phyloP scores from a whole-genome alignment of 1,140 invertebrate genomes.

The Zophobas morio region DNA sequence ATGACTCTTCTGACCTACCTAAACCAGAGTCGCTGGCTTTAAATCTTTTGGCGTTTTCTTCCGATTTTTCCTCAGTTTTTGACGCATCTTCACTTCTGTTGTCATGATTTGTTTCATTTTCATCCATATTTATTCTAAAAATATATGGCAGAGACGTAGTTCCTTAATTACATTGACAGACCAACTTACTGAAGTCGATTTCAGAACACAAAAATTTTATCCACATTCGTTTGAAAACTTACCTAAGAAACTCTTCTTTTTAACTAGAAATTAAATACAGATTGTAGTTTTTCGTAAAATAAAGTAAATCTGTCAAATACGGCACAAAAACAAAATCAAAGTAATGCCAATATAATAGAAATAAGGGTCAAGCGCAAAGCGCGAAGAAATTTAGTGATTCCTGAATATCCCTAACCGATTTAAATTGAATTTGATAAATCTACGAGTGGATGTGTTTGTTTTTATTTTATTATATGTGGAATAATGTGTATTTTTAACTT shows the following conservation, averaged over 20 bases:
- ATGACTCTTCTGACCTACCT: conserved; percentile 54
- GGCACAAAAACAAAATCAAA: conserved; percentile 32
- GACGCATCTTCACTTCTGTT: conserved; percentile 44
- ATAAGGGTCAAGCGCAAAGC: neutral
- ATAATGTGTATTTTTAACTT: no score
- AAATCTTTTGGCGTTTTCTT: conserved; percentile 61
- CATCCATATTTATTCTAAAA: conserved; percentile 64
- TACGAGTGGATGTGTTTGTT: no score
- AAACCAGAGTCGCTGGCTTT: conserved; percentile 57
- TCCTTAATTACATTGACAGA: conserved; percentile 6
- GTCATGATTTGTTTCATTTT: conserved; percentile 59
- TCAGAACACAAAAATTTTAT: conserved; percentile 14
- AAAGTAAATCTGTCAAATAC: conserved; percentile 34
- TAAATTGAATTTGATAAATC: neutral
- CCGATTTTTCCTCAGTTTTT: conserved; percentile 26
- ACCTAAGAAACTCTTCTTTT: neutral
- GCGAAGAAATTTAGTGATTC: neutral
- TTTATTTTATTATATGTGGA: no score
- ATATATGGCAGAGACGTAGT: conserved; percentile 55
- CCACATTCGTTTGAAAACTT: conserved; percentile 7
- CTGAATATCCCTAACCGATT: neutral
- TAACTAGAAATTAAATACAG: conserved; percentile 29
- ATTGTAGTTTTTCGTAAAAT: conserved; percentile 30
- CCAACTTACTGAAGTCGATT: conserved; percentile 12
- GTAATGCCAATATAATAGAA: conserved; percentile 23